Conservation (phyloP, 2,888 invertebrate genomes). For the Psylliodes chrysocephalus region DNA sequence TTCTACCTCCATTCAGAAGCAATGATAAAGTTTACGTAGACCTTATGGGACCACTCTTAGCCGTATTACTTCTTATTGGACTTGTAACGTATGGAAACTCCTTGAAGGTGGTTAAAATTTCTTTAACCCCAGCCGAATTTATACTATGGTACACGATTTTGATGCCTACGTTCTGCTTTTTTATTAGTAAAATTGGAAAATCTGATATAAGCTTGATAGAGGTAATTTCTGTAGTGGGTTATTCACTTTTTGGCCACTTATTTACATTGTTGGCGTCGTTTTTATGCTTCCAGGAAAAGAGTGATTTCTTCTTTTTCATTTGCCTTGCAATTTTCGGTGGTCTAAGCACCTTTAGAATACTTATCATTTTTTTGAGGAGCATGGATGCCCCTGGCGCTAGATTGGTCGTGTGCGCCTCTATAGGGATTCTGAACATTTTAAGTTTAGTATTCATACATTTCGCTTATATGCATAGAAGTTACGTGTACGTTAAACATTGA, state of each 20-base stretch:
- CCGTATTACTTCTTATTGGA: slow-evolving; percentile 57
- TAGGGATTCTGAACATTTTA: slow-evolving; percentile 64
- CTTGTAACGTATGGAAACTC: slow-evolving; percentile 62
- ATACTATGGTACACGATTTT: slow-evolving; percentile 57
- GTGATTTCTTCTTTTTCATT: slow-evolving; percentile 64
- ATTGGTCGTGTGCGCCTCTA: slow-evolving; percentile 65
- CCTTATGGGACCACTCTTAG: slow-evolving; percentile 63
- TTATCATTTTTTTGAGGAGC: slow-evolving; percentile 63
- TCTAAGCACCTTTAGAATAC: slow-evolving; percentile 63
- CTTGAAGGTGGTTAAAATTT: slow-evolving; percentile 54
- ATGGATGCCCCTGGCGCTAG: slow-evolving; percentile 64
- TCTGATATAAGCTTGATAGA: slow-evolving; percentile 60
- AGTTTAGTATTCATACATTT: slow-evolving; percentile 67
- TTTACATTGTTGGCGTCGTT: slow-evolving; percentile 62
- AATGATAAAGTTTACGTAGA: slow-evolving; percentile 62
- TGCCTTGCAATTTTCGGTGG: slow-evolving; percentile 65
- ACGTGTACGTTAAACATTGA: slow-evolving; percentile 20
- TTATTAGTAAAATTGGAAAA: slow-evolving; percentile 57
- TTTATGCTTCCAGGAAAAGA: slow-evolving; percentile 62
- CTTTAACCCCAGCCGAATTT: slow-evolving; percentile 57
- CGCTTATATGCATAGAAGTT: slow-evolving; percentile 65
- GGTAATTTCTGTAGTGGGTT: slow-evolving; percentile 63
- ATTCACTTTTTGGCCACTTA: slow-evolving; percentile 65
- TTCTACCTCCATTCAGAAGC: slow-evolving; percentile 61
- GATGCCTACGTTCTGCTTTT: slow-evolving; percentile 59